Percentiles rank a stretch among this genome's conserved stretches.
Evolutionary conservation across 2,113 vertebrate genomes (phyloP).

Genomic region (Oenanthe melanoleuca): DNA sequence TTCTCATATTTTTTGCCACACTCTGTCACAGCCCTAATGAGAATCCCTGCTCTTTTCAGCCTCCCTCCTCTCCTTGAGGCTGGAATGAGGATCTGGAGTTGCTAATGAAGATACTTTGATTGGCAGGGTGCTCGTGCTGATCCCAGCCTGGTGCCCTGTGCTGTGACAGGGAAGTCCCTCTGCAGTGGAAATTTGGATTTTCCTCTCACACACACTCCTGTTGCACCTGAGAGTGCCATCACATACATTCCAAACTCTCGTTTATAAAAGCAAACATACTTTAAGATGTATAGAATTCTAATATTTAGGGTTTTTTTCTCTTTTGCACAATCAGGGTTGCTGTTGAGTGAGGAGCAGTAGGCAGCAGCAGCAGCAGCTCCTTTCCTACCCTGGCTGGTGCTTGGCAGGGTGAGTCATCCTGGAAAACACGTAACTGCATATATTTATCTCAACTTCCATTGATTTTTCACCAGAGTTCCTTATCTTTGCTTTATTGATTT

Average conservation of each 20-base stretch:
- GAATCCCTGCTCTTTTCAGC: not conserved
- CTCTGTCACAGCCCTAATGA: not conserved
- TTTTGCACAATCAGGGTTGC: not conserved
- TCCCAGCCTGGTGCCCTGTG: not conserved
- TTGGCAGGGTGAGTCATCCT: conserved; percentile 40
- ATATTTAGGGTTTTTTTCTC: not conserved
- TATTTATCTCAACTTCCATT: not conserved
- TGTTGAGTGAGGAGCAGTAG: conserved; percentile 7
- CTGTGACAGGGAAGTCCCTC: not conserved
- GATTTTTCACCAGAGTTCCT: not conserved
- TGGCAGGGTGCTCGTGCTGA: not conserved
- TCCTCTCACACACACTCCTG: not conserved
- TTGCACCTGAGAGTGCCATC: not conserved
- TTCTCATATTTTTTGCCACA: not conserved
- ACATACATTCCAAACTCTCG: not conserved
- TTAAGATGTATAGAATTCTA: not conserved
- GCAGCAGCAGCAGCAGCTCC: conserved; percentile 44
- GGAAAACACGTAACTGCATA: conserved; percentile 7
- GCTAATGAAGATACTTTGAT: not conserved
- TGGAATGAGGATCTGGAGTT: not conserved
- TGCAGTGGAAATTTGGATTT: not conserved
- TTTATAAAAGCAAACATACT: not conserved
- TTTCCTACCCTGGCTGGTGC: conserved; percentile 6
- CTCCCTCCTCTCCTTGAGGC: not conserved
- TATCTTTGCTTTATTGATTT: not conserved